Percentiles rank a stretch among this genome's conserved stretches.
These are phyloP conservation scores for Germaria angustata DNA, from an alignment of 2,888 invertebrate species.

Conservation along the genomic window DNA sequence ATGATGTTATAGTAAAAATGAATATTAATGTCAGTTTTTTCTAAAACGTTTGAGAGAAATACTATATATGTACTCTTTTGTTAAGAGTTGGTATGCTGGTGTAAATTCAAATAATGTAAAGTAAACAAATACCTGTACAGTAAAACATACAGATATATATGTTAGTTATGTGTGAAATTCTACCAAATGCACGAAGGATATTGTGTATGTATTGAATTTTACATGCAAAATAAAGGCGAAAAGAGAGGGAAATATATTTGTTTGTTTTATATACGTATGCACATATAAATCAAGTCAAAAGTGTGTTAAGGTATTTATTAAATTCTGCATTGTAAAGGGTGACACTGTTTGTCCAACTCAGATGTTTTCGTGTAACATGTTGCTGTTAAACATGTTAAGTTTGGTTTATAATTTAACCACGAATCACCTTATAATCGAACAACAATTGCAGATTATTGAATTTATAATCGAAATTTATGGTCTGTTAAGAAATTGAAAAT, in stretches of 20 bases:
- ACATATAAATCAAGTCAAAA: background rate
- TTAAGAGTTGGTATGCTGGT: constrained; percentile 43
- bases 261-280: background rate
- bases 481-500: no score
- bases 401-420: no score
- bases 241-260: background rate
- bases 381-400: no score
- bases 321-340: constrained; percentile 73
- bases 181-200: no score
- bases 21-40: background rate
- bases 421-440: no score
- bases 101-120: constrained; percentile 55
- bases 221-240: background rate
- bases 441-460: no score
- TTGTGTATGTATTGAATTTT: background rate
- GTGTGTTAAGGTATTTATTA: constrained; percentile 46
- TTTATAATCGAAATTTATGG: no score
- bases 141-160: background rate
- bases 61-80: background rate
- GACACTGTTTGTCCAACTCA: no score
- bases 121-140: constrained; percentile 9
- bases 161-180: background rate
- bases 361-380: no score
- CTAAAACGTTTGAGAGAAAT: no score
- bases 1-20: background rate